phyloP scores from a whole-genome alignment of 2,113 vertebrate genomes.

The Anhinga rufa region DNA sequence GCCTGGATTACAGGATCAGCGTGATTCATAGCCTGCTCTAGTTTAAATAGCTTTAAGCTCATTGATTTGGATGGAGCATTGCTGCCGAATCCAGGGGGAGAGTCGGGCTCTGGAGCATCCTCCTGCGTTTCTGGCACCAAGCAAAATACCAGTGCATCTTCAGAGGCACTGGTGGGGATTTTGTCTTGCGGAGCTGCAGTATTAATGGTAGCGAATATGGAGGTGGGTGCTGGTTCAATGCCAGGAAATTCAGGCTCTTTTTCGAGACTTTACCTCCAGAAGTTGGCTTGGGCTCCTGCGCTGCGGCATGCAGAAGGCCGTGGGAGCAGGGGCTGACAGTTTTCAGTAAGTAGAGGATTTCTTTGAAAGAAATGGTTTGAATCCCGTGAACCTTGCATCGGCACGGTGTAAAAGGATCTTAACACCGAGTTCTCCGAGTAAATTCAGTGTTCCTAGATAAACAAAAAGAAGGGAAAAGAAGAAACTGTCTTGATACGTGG shows the following conservation, averaged over 20 bases:
- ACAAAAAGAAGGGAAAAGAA: background rate
- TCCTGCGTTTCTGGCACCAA: background rate
- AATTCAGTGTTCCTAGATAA: background rate
- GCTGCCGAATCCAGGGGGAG: background rate
- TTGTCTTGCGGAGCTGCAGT: too few species aligned
- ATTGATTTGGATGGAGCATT: rapidly evolving
- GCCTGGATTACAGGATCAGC: background rate
- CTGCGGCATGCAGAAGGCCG: background rate
- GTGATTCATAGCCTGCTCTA: background rate
- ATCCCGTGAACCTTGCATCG: background rate
- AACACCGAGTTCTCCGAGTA: background rate
- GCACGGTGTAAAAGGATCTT: background rate
- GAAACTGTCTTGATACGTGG: background rate
- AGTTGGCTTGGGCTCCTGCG: background rate
- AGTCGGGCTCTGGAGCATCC: background rate
- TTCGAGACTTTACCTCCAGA: background rate
- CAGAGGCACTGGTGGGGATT: background rate
- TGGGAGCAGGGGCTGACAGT: background rate
- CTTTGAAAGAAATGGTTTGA: background rate
- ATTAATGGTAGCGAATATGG: background rate
- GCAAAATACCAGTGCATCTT: background rate
- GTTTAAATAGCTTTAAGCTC: background rate
- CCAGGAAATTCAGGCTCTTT: background rate
- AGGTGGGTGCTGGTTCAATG: background rate
- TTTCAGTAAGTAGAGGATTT: background rate